Conservation (phyloP, 2,888 invertebrate species). For the Trichopoda pennipes region DNA sequence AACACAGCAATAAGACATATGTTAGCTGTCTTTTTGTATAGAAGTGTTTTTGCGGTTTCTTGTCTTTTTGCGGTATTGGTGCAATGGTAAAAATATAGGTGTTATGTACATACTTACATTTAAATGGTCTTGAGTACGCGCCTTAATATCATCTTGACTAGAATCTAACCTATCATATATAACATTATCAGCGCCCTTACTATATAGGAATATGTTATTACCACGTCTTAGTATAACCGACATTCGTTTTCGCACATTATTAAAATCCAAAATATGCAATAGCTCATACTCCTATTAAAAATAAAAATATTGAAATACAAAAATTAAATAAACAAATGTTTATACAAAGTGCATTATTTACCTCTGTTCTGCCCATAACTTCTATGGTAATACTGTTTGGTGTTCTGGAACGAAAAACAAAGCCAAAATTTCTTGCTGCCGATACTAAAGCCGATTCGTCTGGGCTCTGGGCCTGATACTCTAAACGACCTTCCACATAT, state of each 20-base stretch:
- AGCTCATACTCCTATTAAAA: constrained; percentile 92
- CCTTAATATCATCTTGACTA: constrained; percentile 88
- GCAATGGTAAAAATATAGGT: too few species aligned
- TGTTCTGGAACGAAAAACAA: constrained; percentile 96
- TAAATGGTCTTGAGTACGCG: constrained; percentile 94
- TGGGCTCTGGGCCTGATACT: constrained; percentile 94
- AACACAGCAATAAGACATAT: too few species aligned
- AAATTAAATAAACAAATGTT: not conserved
- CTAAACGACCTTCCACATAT: constrained; percentile 87
- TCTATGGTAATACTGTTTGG: constrained; percentile 96
- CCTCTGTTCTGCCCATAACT: constrained; percentile 90
- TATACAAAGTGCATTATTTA: constrained; percentile 73
- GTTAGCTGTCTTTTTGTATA: too few species aligned
- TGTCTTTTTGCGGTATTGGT: too few species aligned
- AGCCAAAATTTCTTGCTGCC: constrained; percentile 99
- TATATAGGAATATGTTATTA: constrained; percentile 92
- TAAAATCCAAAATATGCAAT: constrained; percentile 98
- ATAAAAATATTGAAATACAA: not conserved
- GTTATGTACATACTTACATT: constrained; percentile 88
- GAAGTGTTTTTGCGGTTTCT: too few species aligned
- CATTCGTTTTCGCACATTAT: constrained; percentile 99
- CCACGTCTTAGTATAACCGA: constrained; percentile 94
- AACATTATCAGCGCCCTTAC: constrained; percentile 99
- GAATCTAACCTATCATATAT: constrained; percentile 95
- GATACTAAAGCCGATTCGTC: constrained; percentile 98